A percentile compares a stretch with the other conserved stretches of the same genome.
These are phyloP conservation scores for Campoletis sonorensis DNA, from an alignment of 1,140 invertebrate genomes.

Conservation along the genomic window DNA sequence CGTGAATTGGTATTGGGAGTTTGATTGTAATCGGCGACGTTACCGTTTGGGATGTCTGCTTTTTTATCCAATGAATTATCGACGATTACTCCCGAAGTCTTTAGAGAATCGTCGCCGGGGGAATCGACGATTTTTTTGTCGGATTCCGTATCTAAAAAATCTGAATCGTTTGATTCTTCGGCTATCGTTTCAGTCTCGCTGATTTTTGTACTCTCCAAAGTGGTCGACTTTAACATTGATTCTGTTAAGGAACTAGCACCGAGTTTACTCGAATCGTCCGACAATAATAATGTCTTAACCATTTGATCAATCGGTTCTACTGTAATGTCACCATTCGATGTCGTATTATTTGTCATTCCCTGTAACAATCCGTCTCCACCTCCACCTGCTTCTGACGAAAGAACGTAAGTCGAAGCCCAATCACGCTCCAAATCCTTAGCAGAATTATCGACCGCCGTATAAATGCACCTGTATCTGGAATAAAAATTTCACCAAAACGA, in stretches of 20 bases:
- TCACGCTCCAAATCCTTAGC: slow-evolving; percentile 9
- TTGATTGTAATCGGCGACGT: neutral
- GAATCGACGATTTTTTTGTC: no score
- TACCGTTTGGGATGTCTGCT: neutral
- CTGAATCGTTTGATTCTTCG: neutral
- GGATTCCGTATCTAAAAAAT: neutral
- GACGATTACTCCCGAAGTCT: neutral
- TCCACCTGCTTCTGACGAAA: slow-evolving; percentile 14
- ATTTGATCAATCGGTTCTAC: neutral
- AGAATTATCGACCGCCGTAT: slow-evolving; percentile 22
- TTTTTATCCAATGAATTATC: neutral
- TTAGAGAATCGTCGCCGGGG: no score
- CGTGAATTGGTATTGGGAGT: slow-evolving; percentile 34
- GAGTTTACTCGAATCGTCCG: neutral
- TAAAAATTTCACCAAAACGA: neutral
- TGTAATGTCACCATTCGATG: neutral
- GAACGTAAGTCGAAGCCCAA: slow-evolving; percentile 17
- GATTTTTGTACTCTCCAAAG: neutral
- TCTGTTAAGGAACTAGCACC: neutral
- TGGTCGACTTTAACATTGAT: slow-evolving; percentile 2
- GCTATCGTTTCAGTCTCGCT: slow-evolving; percentile 7
- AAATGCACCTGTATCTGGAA: slow-evolving; percentile 43
- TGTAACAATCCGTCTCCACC: slow-evolving; percentile 2
- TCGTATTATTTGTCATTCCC: neutral
- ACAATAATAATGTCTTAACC: neutral